Evolutionary conservation across 2,113 vertebrate species (phyloP).

Genomic region (Gymnogyps californianus): DNA sequence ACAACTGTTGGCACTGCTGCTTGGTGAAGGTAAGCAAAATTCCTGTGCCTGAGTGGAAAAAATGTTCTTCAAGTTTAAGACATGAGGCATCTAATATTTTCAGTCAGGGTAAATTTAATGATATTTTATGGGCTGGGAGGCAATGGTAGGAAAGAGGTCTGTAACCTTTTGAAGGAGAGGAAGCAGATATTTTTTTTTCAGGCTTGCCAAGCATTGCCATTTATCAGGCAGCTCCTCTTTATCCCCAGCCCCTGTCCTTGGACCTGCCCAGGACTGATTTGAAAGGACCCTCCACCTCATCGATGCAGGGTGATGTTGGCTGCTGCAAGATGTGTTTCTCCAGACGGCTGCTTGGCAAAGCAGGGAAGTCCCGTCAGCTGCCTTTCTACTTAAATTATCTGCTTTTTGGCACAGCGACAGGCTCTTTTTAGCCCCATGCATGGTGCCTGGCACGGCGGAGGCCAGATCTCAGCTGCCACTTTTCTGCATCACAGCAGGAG

Average conservation of each 20-base stretch:
- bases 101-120: neutral
- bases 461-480: neutral
- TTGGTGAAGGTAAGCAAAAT: constrained; percentile 18
- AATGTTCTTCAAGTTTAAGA: neutral
- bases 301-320: neutral
- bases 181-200: neutral
- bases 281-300: neutral
- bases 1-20: neutral
- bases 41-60: neutral
- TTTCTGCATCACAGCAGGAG: neutral
- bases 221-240: neutral
- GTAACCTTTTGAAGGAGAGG: neutral
- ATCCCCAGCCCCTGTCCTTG: neutral
- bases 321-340: neutral
- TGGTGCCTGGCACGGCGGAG: neutral
- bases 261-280: neutral
- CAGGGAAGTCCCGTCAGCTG: neutral
- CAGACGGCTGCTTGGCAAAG: neutral
- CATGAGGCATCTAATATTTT: neutral
- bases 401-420: neutral
- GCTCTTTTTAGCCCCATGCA: neutral
- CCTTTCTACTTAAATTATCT: neutral
- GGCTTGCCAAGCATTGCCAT: neutral
- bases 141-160: neutral
- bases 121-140: neutral